Percentiles rank a stretch among this genome's conserved stretches.
Evolutionary conservation across 2,113 vertebrate genomes (phyloP).

Genomic region (Paramormyrops kingsleyae): DNA sequence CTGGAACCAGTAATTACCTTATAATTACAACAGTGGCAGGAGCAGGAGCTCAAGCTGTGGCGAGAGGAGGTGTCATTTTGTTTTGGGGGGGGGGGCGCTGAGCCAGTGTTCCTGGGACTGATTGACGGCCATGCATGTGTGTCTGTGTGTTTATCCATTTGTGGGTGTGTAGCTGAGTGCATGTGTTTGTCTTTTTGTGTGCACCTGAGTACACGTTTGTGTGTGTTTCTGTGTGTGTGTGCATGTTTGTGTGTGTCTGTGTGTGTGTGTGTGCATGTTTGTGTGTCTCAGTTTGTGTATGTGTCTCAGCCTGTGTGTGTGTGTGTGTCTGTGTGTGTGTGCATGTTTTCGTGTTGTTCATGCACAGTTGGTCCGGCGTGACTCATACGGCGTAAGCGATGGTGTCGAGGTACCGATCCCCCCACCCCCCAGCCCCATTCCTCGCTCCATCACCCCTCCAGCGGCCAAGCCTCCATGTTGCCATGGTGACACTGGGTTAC

Average conservation of each 20-base stretch:
- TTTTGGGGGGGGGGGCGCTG: neutral
- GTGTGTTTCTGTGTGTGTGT: neutral
- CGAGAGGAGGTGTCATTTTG: slow-evolving; percentile 26
- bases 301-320: too few relatives aligned
- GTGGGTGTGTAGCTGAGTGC: neutral
- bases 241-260: neutral
- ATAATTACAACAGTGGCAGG: slow-evolving; percentile 19
- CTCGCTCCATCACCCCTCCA: neutral
- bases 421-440: neutral
- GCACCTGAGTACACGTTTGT: neutral
- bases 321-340: neutral
- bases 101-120: neutral
- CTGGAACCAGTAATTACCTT: slow-evolving; percentile 1
- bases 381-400: neutral
- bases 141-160: neutral
- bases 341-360: neutral
- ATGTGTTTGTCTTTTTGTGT: neutral
- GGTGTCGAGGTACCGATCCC: neutral
- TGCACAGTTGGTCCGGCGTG: neutral
- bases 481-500: slow-evolving; percentile 20
- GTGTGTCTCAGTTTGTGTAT: neutral
- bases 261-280: neutral
- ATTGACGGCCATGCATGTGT: neutral
- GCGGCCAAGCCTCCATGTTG: slow-evolving; percentile 16
- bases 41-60: slow-evolving; percentile 6